Percentiles rank a stretch among this genome's conserved stretches.
Evolutionary conservation across 2,888 invertebrate species (phyloP).

Genomic region (Nomada hirtipes): DNA sequence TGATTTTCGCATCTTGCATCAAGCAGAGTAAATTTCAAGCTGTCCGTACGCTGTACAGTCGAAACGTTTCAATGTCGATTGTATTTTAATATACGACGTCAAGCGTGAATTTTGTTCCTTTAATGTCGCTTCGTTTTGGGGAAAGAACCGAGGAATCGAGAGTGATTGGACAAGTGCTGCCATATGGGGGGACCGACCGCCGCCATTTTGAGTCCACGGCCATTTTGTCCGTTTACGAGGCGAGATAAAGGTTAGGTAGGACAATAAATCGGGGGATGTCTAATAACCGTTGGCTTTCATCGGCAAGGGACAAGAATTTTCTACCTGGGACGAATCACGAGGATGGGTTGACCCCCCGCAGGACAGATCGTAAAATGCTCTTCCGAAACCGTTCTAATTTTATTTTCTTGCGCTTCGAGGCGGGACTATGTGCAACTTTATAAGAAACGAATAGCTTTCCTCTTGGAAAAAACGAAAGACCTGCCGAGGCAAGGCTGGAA

Average conservation of each 20-base stretch:
- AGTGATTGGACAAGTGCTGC: not conserved
- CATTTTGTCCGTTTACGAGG: constrained; percentile 5
- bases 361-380: not conserved
- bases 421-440: no score
- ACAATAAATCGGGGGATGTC: not conserved
- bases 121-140: not conserved
- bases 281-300: constrained; percentile 5
- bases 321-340: not conserved
- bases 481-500: not conserved
- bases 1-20: not conserved
- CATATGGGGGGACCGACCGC: not conserved
- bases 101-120: not conserved
- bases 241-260: not conserved
- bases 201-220: not conserved
- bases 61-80: not conserved
- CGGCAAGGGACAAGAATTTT: not conserved
- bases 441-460: no score
- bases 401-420: no score
- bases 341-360: no score
- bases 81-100: not conserved
- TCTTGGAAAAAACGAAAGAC: not conserved
- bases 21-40: no score
- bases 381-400: not conserved
- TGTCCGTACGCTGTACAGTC: no score
- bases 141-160: not conserved